These are phyloP conservation scores for Phylloscopus trochilus DNA, from an alignment of 2,113 vertebrate species.

Conservation along the genomic window DNA sequence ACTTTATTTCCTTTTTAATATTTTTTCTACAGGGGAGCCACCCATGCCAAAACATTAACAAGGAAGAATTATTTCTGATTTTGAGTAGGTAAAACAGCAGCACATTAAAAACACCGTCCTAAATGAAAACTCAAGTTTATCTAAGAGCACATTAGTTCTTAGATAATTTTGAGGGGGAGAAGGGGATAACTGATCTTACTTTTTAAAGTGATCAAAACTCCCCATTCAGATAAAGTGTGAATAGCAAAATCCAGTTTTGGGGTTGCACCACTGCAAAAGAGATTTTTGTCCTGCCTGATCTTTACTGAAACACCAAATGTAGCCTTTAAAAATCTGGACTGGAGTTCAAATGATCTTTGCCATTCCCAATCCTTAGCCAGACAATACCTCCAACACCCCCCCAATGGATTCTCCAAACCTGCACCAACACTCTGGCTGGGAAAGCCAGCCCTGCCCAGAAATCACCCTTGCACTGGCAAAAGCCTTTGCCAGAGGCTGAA, in stretches of 20 bases:
- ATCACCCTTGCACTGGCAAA: background rate
- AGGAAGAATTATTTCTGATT: background rate
- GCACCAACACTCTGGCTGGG: accelerated
- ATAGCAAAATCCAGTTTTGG: background rate
- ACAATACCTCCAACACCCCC: background rate
- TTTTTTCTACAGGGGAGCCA: background rate
- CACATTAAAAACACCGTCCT: background rate
- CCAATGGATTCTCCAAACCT: background rate
- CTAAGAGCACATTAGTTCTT: background rate
- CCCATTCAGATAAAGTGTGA: background rate
- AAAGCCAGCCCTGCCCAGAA: background rate
- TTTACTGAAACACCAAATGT: background rate
- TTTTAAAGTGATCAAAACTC: background rate
- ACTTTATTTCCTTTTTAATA: background rate
- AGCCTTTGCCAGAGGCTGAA: background rate
- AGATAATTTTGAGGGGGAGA: background rate
- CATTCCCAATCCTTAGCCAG: background rate
- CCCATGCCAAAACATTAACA: accelerated
- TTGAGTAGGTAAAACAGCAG: background rate
- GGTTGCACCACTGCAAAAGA: background rate
- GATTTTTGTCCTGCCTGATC: background rate
- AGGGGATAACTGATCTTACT: background rate
- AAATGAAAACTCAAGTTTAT: background rate
- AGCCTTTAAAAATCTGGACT: background rate
- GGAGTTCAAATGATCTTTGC: background rate